Conservation (phyloP, 1,140 invertebrate species). For the Hypothenemus hampei region DNA sequence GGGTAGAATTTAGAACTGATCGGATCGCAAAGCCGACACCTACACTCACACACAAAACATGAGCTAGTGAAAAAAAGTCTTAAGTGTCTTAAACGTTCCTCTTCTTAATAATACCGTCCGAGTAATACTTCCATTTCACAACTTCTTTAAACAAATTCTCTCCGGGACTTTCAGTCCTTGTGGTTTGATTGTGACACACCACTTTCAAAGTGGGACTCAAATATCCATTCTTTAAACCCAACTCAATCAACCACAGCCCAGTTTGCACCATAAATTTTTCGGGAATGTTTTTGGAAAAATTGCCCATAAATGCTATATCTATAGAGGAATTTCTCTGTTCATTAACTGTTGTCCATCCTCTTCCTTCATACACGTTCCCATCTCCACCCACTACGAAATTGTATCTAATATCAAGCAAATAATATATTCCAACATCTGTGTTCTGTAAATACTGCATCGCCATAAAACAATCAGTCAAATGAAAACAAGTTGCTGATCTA, state of each 20-base stretch:
- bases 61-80: too few relatives aligned
- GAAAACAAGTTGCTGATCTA: constrained; percentile 37
- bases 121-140: too few relatives aligned
- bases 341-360: constrained; percentile 56
- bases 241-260: constrained; percentile 33
- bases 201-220: constrained; percentile 36
- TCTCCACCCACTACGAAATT: constrained; percentile 68
- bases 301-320: constrained; percentile 48
- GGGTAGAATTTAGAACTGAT: too few relatives aligned
- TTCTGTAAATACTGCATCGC: constrained; percentile 46
- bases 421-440: constrained; percentile 39
- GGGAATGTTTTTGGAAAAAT: constrained; percentile 42
- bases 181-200: constrained; percentile 36
- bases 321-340: constrained; percentile 49
- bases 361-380: constrained; percentile 57
- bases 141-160: background rate
- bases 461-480: constrained; percentile 41
- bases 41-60: too few relatives aligned
- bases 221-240: constrained; percentile 38
- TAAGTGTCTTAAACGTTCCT: too few relatives aligned
- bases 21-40: too few relatives aligned
- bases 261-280: constrained; percentile 40
- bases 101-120: too few relatives aligned
- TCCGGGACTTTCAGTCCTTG: background rate
- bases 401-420: constrained; percentile 50